Conservation (phyloP, 2,797 vertebrate genomes). For the Hypotaenidia okinawae region DNA sequence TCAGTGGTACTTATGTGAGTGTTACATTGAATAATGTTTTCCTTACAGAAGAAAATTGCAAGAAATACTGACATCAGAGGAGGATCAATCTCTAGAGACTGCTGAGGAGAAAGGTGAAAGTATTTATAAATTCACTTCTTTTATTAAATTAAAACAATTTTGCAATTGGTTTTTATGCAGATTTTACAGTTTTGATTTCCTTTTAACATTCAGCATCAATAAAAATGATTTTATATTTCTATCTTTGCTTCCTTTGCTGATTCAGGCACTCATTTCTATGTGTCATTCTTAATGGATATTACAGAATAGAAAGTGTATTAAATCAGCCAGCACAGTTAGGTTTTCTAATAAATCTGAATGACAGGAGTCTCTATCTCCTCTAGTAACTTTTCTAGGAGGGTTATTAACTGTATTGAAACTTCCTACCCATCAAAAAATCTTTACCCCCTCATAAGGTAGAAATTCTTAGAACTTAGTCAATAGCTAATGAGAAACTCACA, state of each 20-base stretch:
- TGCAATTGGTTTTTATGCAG: background rate
- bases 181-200: background rate
- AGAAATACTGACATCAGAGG: conserved; percentile 43
- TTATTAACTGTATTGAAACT: background rate
- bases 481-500: background rate
- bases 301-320: background rate
- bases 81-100: conserved; percentile 12
- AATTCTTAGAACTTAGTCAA: background rate
- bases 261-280: background rate
- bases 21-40: conserved; percentile 22
- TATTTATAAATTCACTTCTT: conserved; percentile 6
- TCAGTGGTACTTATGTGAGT: background rate
- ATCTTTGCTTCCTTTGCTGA: background rate
- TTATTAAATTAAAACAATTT: background rate
- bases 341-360: background rate
- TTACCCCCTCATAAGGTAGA: background rate
- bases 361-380: background rate
- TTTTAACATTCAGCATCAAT: background rate
- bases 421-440: background rate
- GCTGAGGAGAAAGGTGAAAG: conserved; percentile 27
- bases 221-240: background rate
- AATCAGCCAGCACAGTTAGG: background rate
- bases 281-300: background rate
- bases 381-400: background rate
- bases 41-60: conserved; percentile 68